A percentile compares a stretch with the other conserved stretches of the same genome.
Evolutionary conservation across 2,113 vertebrate genomes (phyloP).

Genomic region (Pseudorectes ferrugineus): DNA sequence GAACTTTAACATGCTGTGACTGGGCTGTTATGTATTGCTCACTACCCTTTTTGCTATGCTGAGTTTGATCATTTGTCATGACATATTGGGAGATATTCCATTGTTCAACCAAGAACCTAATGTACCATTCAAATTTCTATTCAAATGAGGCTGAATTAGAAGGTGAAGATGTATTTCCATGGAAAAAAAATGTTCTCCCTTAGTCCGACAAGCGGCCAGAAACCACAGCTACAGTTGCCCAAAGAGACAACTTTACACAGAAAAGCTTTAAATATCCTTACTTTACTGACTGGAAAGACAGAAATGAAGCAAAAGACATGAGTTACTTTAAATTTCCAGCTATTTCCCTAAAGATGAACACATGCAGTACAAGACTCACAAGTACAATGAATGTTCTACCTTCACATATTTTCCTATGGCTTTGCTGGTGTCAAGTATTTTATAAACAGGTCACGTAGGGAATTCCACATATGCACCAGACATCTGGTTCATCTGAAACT

Average conservation of each 20-base stretch:
- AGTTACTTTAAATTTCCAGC: not conserved
- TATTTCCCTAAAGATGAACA: not conserved
- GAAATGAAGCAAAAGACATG: not conserved
- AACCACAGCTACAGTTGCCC: not conserved
- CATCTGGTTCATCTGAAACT: slow-evolving; percentile 12
- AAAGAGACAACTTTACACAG: not conserved
- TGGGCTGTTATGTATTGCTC: not conserved
- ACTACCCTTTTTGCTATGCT: not conserved
- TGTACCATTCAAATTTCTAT: not conserved
- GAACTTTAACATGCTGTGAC: not conserved
- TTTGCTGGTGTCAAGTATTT: not conserved
- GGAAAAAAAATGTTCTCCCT: not conserved
- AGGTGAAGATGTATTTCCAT: not conserved
- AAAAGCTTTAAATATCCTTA: not conserved
- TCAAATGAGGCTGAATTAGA: not conserved
- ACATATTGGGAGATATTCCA: not conserved
- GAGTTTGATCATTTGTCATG: not conserved
- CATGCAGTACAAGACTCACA: not conserved
- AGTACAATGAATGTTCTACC: not conserved
- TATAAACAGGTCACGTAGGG: not conserved
- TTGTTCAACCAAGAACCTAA: not conserved
- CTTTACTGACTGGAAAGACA: not conserved
- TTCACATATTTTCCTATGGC: not conserved
- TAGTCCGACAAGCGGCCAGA: not conserved
- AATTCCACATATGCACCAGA: not conserved